Percentiles rank a stretch among this genome's conserved stretches.
phyloP scores from a whole-genome alignment of 2,888 invertebrate species.

The Strigamia crassipes region DNA sequence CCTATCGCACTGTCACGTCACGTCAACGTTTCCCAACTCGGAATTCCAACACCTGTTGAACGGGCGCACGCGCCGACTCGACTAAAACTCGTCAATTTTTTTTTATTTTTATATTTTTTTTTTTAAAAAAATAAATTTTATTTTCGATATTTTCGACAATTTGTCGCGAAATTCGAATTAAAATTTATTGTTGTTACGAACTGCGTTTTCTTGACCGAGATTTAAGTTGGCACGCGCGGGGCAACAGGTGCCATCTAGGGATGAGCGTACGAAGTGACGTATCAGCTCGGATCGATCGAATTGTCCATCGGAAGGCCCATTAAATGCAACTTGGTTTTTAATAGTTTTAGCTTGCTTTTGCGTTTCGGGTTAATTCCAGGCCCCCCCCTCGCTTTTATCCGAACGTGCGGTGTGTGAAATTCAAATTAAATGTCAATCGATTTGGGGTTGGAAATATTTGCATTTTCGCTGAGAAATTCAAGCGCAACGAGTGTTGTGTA shows the following conservation, averaged over 20 bases:
- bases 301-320: not conserved
- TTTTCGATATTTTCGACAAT: not conserved
- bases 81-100: not conserved
- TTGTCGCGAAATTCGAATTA: not conserved
- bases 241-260: slow-evolving; percentile 37
- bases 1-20: not conserved
- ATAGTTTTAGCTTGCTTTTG: too few species aligned
- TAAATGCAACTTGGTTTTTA: too few species aligned
- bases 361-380: too few species aligned
- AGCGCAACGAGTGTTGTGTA: too few species aligned
- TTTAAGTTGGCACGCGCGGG: not conserved
- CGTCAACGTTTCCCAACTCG: not conserved
- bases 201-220: not conserved
- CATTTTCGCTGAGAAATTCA: not conserved
- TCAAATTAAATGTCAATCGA: not conserved
- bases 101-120: not conserved
- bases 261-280: not conserved
- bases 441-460: not conserved
- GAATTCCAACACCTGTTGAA: slow-evolving; percentile 23
- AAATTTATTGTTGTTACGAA: not conserved
- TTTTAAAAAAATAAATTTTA: not conserved
- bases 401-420: not conserved
- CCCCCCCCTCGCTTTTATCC: not conserved
- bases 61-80: not conserved
- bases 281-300: not conserved